These are phyloP conservation scores for Cyprinodon brontotheroides DNA, from an alignment of 2,113 vertebrate species.

Conservation along the genomic window DNA sequence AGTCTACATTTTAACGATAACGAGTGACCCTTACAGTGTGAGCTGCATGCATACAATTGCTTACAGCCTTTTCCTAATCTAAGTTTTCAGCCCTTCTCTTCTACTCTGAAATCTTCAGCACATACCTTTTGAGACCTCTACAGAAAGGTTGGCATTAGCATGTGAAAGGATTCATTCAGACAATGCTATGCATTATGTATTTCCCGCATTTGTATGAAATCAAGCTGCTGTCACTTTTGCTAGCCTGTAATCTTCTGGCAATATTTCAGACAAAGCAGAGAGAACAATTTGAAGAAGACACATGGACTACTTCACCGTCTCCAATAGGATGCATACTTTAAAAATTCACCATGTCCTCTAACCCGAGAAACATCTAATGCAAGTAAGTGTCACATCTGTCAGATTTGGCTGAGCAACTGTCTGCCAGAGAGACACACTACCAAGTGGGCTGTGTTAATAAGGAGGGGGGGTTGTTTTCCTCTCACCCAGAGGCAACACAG, in stretches of 20 bases:
- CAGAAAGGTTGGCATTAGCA: slow-evolving; percentile 80
- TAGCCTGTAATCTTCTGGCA: slow-evolving; percentile 73
- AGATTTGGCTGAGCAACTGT: slow-evolving; percentile 61
- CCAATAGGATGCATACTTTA: slow-evolving; percentile 35
- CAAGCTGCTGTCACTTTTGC: slow-evolving; percentile 72
- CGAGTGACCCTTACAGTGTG: slow-evolving; percentile 16
- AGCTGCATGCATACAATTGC: too few relatives aligned
- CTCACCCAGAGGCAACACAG: slow-evolving; percentile 56
- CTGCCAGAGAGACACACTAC: slow-evolving; percentile 46
- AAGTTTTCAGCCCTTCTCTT: slow-evolving; percentile 40
- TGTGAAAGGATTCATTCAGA: slow-evolving; percentile 79
- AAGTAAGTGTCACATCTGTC: slow-evolving; percentile 64
- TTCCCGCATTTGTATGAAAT: slow-evolving; percentile 78
- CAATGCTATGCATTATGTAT: slow-evolving; percentile 80
- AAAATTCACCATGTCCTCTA: slow-evolving; percentile 41
- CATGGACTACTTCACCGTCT: slow-evolving; percentile 43
- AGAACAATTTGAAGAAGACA: slow-evolving; percentile 60
- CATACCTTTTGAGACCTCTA: slow-evolving; percentile 73
- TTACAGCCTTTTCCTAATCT: too few relatives aligned
- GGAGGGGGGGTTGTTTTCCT: slow-evolving; percentile 58
- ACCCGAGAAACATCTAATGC: slow-evolving; percentile 70
- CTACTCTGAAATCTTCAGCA: slow-evolving; percentile 57
- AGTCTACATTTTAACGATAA: too few relatives aligned
- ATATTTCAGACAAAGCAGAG: slow-evolving; percentile 62
- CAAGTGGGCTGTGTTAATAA: slow-evolving; percentile 72